Base-by-base conservation (phyloP, 2,797 vertebrate species). In the Octomys mimax region DNA sequence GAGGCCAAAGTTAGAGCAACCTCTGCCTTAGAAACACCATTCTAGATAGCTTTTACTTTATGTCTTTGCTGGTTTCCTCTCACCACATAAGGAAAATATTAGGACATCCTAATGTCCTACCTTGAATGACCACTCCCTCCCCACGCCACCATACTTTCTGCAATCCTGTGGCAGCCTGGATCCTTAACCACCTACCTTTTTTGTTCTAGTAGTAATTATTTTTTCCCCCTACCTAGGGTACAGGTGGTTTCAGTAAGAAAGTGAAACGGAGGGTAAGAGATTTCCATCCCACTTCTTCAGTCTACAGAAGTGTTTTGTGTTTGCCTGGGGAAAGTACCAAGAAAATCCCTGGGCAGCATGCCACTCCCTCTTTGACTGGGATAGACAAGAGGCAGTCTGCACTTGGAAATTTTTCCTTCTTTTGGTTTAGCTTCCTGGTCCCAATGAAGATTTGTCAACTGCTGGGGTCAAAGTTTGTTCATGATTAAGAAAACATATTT, bases 41-140 rank as follows among this genome's bases (percentile, higher is more conserved):
- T 96, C 9, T 54, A 84, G 42, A 87, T 86, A 96, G 12, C 26
- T 71, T 94, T 95, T 36, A 77, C 21, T 90, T 82, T 54, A 82
- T 84, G 57, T 82, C 70, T 79, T 39, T 93, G 54, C 81, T 79
- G 26, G 46, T 68, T 95, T 95, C 26, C 22, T 89, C 84, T 28
- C 7, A 87, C 62, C 71, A 73, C 16, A 59, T 12, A 28, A 90
- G n/a, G 57, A 89, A 92, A 62, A 84, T n/a, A 71, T 42, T 86
- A 87, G 84, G 49, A 77, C 39, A 39, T 57, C 84, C 26, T 8
- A 49, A 52, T 61, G 7, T 33, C 26, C 12, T 19, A 84, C 46
- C 0, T 86, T 86, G n/a, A 90, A 39, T 36, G 77, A 6, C 92
- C 22, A 18, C 36, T 21, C 13, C 6, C 33, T 1, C 26, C 52